These are phyloP conservation scores for Galaxea fascicularis DNA, from an alignment of 92 coral and sea anemone genomes.

Conservation along the genomic window DNA sequence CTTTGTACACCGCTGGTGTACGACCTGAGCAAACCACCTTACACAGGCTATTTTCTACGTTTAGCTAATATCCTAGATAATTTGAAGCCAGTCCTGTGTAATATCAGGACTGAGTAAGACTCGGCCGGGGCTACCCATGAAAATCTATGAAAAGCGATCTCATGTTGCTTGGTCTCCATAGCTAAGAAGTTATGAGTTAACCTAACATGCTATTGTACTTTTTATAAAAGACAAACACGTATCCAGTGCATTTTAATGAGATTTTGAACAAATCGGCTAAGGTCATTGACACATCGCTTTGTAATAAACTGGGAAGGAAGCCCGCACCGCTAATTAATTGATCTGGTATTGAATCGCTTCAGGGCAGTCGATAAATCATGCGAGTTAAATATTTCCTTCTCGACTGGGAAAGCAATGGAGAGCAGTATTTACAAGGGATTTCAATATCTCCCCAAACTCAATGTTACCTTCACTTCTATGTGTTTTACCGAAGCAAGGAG, in stretches of 20 bases:
- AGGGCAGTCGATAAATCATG: conserved; percentile 29
- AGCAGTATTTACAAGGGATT: conserved; percentile 65
- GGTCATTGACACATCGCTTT: background rate
- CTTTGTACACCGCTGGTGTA: no score
- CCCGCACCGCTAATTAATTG: no score
- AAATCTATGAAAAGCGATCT: no score
- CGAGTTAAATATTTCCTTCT: conserved; percentile 61
- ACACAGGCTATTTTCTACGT: no score
- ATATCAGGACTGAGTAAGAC: no score
- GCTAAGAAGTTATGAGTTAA: conserved; percentile 22
- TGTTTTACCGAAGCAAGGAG: conserved; percentile 74
- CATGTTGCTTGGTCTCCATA: background rate
- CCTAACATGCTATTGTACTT: conserved; percentile 11
- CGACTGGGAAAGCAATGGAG: conserved; percentile 86
- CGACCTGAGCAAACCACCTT: no score
- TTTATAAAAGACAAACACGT: background rate
- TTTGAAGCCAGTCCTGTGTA: no score
- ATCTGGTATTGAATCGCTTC: no score
- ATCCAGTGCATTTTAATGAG: conserved; percentile 13
- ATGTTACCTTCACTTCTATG: conserved; percentile 64
- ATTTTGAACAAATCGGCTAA: conserved; percentile 9
- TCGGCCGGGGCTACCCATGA: no score
- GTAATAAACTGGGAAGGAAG: background rate
- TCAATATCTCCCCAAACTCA: conserved; percentile 72
- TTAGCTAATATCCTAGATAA: no score